phyloP scores from a whole-genome alignment of 1,140 invertebrate species.

The Sesamia nonagrioides region DNA sequence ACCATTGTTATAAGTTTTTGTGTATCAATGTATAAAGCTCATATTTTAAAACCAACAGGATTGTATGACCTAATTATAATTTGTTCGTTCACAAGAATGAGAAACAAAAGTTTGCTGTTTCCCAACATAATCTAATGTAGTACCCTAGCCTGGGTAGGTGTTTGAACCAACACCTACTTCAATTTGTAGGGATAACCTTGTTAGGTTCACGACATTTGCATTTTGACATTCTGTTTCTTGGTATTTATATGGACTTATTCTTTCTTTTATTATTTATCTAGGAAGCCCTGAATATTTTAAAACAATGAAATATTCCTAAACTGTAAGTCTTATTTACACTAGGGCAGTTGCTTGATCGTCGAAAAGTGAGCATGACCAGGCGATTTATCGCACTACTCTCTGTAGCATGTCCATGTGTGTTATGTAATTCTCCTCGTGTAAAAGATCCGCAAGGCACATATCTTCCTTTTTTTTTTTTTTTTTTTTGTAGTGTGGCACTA shows the following conservation, averaged over 20 bases:
- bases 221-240: slow-evolving; percentile 9
- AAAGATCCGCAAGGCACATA: too few relatives aligned
- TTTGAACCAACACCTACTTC: not conserved
- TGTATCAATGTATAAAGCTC: too few relatives aligned
- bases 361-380: too few relatives aligned
- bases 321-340: too few relatives aligned
- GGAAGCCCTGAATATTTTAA: not conserved
- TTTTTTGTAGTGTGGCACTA: too few relatives aligned
- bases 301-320: too few relatives aligned
- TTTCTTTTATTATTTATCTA: not conserved
- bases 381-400: too few relatives aligned
- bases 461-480: too few relatives aligned
- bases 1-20: too few relatives aligned
- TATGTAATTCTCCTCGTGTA: too few relatives aligned
- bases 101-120: slow-evolving; percentile 10
- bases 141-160: not conserved
- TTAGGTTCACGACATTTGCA: slow-evolving; percentile 3
- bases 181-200: slow-evolving; percentile 12
- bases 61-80: slow-evolving; percentile 27
- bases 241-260: not conserved
- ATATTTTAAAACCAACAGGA: slow-evolving; percentile 18
- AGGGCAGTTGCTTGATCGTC: too few relatives aligned
- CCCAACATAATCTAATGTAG: slow-evolving; percentile 1
- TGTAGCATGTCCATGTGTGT: too few relatives aligned
- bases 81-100: not conserved